Percentiles rank a stretch among this genome's conserved stretches.
Evolutionary conservation across 2,888 invertebrate genomes (phyloP).

Genomic region (Zygogramma bicolorata): DNA sequence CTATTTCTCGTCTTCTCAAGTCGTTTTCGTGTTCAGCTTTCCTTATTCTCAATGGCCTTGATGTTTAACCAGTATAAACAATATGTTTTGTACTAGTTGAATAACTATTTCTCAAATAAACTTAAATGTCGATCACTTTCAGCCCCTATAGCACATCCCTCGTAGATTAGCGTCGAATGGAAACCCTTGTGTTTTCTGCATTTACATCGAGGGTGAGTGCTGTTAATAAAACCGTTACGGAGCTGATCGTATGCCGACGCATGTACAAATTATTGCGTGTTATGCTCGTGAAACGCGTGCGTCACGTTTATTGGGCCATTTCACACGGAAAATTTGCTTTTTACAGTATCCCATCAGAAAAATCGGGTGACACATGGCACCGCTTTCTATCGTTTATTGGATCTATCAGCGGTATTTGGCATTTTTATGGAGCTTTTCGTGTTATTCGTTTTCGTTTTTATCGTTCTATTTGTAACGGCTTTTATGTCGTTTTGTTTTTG

Average conservation of each 20-base stretch:
- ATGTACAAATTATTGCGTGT: conserved; percentile 5
- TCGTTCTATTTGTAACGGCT: conserved; percentile 26
- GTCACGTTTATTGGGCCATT: conserved; percentile 42
- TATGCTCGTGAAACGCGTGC: background rate
- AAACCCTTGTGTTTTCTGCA: background rate
- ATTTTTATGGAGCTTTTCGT: conserved; percentile 36
- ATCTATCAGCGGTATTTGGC: conserved; percentile 39
- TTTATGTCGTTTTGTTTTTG: conserved; percentile 22
- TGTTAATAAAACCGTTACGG: background rate
- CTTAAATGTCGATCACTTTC: background rate
- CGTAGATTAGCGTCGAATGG: background rate
- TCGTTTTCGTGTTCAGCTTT: too few relatives aligned
- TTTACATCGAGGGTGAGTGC: background rate
- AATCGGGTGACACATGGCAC: conserved; percentile 36
- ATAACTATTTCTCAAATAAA: too few relatives aligned
- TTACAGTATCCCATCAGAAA: conserved; percentile 53
- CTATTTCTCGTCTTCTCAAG: too few relatives aligned
- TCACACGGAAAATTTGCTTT: conserved; percentile 61
- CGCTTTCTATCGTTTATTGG: conserved; percentile 36
- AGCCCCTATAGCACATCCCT: background rate
- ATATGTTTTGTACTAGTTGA: too few relatives aligned
- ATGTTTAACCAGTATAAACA: too few relatives aligned
- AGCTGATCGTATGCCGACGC: background rate
- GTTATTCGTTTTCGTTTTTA: conserved; percentile 31
- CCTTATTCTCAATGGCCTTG: too few relatives aligned